Evolutionary conservation across 1,140 invertebrate genomes (phyloP).

Genomic region (Caenorhabditis elegans): DNA sequence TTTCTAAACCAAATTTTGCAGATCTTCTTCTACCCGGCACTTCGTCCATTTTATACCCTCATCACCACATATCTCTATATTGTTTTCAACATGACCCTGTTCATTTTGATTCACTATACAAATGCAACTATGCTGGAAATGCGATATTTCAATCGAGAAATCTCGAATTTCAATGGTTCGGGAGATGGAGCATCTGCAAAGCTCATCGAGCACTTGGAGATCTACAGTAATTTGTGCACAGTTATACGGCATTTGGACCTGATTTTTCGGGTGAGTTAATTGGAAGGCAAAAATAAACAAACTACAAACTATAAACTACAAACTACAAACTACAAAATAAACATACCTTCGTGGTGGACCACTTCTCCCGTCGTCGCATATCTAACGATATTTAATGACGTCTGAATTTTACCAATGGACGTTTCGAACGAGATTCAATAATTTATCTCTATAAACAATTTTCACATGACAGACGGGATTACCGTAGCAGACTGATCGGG

Average conservation of each 20-base stretch:
- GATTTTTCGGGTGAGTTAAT: slow-evolving; percentile 36
- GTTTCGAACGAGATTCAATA: no score
- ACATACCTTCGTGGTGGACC: no score
- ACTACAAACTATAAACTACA: no score
- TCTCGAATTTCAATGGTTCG: background rate
- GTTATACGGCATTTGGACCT: slow-evolving; percentile 42
- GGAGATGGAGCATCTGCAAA: slow-evolving; percentile 14
- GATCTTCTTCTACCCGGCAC: slow-evolving; percentile 34
- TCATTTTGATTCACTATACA: slow-evolving; percentile 45
- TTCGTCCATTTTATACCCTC: slow-evolving; percentile 7
- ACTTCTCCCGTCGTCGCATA: no score
- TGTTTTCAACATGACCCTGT: slow-evolving; percentile 39
- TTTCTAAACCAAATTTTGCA: no score
- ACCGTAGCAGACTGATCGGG: no score
- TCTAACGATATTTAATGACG: no score
- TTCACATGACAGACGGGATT: no score
- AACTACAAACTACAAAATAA: no score
- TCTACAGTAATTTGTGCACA: slow-evolving; percentile 28
- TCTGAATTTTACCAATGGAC: no score
- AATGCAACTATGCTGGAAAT: slow-evolving; percentile 42
- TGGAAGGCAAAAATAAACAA: no score
- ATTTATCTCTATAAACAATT: no score
- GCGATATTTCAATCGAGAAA: slow-evolving; percentile 38
- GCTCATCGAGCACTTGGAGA: slow-evolving; percentile 32
- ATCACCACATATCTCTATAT: slow-evolving; percentile 32